Evolutionary conservation across 2,797 vertebrate species (phyloP).

Genomic region (Mormyrus hasselquistii): DNA sequence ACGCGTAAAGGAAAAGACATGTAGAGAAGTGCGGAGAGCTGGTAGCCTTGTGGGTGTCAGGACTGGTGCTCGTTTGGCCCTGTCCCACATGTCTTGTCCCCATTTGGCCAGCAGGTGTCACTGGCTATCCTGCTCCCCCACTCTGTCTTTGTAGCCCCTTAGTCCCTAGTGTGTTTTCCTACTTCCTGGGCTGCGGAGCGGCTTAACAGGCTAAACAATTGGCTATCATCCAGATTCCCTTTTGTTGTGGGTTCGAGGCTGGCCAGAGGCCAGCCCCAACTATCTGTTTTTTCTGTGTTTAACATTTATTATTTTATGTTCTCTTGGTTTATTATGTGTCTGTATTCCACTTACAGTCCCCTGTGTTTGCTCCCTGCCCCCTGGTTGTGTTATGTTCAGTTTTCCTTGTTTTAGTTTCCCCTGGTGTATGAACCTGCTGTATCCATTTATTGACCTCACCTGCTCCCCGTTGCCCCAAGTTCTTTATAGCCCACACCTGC

Average conservation of each 20-base stretch:
- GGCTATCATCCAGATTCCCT: neutral
- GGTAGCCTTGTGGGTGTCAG: neutral
- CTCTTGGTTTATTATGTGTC: neutral
- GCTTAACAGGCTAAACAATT: neutral
- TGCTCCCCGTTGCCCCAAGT: neutral
- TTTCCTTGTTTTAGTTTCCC: neutral
- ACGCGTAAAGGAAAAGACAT: neutral
- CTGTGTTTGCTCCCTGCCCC: neutral
- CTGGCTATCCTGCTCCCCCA: neutral
- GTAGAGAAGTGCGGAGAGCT: neutral
- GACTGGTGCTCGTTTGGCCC: neutral
- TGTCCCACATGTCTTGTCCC: neutral
- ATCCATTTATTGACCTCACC: neutral
- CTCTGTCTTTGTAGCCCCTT: neutral
- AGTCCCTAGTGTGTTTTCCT: neutral
- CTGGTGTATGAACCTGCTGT: neutral
- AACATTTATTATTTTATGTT: neutral
- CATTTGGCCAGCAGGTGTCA: neutral
- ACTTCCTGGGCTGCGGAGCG: neutral
- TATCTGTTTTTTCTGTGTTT: neutral
- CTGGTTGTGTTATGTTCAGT: neutral
- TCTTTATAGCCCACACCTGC: neutral
- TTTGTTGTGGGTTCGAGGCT: neutral
- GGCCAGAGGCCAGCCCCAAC: neutral
- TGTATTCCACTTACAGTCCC: neutral